Evolutionary conservation across 35 echinoderm and acorn worm genomes (phyloP).

Genomic region (Hemicentrotus pulcherrimus): DNA sequence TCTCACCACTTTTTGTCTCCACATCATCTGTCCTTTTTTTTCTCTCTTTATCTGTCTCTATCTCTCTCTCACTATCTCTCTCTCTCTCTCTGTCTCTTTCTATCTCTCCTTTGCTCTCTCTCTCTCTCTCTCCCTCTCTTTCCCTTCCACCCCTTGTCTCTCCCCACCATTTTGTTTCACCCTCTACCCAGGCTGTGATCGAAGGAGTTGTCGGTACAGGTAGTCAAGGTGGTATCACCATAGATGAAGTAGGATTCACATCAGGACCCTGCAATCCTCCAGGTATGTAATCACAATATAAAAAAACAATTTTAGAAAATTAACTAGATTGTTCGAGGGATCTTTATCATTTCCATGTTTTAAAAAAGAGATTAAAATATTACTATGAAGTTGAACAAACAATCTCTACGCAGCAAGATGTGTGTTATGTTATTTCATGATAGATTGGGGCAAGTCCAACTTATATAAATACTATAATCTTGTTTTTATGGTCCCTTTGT

Average conservation of each 20-base stretch:
- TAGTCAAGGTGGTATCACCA: conserved; percentile 50
- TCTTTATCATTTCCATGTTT: too few relatives aligned
- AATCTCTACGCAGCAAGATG: too few relatives aligned
- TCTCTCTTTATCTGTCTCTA: neutral
- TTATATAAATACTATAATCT: too few relatives aligned
- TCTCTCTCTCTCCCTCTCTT: neutral
- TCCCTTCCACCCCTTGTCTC: neutral
- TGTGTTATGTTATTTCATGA: too few relatives aligned
- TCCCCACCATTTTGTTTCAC: neutral
- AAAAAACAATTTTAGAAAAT: too few relatives aligned
- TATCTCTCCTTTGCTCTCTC: neutral
- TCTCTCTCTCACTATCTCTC: neutral
- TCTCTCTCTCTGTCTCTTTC: neutral
- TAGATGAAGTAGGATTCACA: conserved; percentile 60
- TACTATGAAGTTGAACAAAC: too few relatives aligned
- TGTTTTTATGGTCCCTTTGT: too few relatives aligned
- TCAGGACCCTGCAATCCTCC: conserved; percentile 56
- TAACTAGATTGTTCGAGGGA: too few relatives aligned
- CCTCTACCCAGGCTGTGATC: conserved; percentile 47
- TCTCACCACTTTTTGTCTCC: too few relatives aligned
- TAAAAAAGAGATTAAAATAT: too few relatives aligned
- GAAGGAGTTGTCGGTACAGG: conserved; percentile 52
- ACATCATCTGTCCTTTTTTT: too few relatives aligned
- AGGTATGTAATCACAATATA: conserved; percentile 41
- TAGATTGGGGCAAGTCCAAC: too few relatives aligned